phyloP scores from a whole-genome alignment of 1,140 invertebrate species.

The Dysdera silvatica region DNA sequence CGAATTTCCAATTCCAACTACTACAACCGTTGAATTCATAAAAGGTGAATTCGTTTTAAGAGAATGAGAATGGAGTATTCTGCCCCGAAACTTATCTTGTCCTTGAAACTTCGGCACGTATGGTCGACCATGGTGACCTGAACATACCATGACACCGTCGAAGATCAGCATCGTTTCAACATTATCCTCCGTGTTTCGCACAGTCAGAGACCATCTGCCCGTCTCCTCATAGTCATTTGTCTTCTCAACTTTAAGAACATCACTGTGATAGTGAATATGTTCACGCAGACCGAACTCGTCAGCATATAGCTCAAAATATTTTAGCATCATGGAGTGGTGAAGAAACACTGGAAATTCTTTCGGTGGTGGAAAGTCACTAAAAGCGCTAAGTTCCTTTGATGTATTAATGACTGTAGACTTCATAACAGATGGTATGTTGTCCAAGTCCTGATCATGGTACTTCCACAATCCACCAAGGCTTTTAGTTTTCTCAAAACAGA shows the following conservation, averaged over 20 bases:
- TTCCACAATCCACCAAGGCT: conserved; percentile 51
- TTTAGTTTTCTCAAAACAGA: conserved; percentile 21
- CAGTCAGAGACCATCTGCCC: conserved; percentile 42
- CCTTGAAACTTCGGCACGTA: conserved; percentile 16
- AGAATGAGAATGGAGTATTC: conserved; percentile 46
- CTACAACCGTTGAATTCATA: conserved; percentile 43
- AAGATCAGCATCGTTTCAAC: conserved; percentile 37
- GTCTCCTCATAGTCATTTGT: conserved; percentile 39
- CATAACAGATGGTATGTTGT: conserved; percentile 35
- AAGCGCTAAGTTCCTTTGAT: conserved; percentile 44
- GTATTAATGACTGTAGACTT: conserved; percentile 30
- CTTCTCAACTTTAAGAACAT: conserved; percentile 30
- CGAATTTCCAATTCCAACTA: conserved; percentile 53
- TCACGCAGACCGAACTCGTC: conserved; percentile 28
- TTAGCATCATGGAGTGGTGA: conserved; percentile 30
- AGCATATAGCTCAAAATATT: conserved; percentile 44
- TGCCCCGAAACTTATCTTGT: conserved; percentile 45
- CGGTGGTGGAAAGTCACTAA: conserved; percentile 44
- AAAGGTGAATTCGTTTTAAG: conserved; percentile 39
- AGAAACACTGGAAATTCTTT: conserved; percentile 40
- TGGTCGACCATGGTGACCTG: conserved; percentile 36
- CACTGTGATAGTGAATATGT: conserved; percentile 11
- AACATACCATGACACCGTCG: conserved; percentile 46
- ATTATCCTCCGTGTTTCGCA: conserved; percentile 20
- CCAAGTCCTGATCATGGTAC: conserved; percentile 40